A percentile compares a stretch with the other conserved stretches of the same genome.
Conservation (phyloP, 2,797 vertebrate species). For the Acomys russatus region DNA sequence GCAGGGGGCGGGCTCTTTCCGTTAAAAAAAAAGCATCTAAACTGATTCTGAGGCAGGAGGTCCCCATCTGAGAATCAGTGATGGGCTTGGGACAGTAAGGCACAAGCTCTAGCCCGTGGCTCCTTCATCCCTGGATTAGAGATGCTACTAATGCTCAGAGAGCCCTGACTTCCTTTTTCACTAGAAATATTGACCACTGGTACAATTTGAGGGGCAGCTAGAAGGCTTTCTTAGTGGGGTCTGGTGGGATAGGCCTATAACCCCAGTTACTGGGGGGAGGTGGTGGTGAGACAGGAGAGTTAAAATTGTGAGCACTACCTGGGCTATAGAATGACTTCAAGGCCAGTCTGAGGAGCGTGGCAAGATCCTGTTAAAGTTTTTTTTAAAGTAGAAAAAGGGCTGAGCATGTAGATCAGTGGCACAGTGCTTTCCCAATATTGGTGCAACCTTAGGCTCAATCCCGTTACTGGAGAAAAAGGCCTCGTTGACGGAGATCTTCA, state of each 20-base stretch:
- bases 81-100: too few species aligned
- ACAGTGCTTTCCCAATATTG: background rate
- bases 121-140: background rate
- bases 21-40: background rate
- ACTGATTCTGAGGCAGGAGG: conserved; percentile 13
- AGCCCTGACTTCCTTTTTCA: background rate
- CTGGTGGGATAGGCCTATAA: background rate
- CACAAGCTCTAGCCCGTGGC: background rate
- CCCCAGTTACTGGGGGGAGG: background rate
- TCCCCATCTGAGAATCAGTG: background rate
- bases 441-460: background rate
- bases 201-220: background rate
- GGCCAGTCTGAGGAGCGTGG: background rate
- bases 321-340: background rate
- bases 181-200: background rate
- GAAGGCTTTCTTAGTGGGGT: conserved; percentile 4
- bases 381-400: background rate
- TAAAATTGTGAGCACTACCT: background rate
- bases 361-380: background rate
- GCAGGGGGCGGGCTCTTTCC: accelerated
- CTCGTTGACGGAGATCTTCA: background rate
- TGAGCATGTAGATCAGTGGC: background rate
- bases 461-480: background rate
- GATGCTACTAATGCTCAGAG: background rate
- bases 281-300: background rate